Conservation (phyloP, 2,888 invertebrate species). For the Smittia aterrima region DNA sequence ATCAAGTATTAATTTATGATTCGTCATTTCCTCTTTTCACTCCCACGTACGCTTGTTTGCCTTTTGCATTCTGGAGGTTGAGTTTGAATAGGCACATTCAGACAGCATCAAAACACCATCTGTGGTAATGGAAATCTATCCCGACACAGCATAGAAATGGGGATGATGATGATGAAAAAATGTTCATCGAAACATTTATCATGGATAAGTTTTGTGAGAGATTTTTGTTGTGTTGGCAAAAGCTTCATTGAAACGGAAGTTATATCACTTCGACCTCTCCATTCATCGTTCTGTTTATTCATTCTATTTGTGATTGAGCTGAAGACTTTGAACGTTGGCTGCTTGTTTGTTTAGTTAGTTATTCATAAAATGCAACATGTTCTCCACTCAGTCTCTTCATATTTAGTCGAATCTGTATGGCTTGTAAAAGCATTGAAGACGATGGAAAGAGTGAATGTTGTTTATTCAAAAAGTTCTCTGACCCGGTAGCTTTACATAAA, state of each 20-base stretch:
- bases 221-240: not conserved
- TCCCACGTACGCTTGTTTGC: not conserved
- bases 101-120: not conserved
- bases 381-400: not conserved
- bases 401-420: no score
- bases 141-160: not conserved
- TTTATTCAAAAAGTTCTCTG: no score
- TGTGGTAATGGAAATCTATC: not conserved
- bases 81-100: no score
- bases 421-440: no score
- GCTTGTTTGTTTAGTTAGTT: not conserved
- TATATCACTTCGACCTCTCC: not conserved
- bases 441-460: no score
- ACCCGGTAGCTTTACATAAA: no score
- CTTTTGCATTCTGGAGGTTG: not conserved
- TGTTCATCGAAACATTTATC: conserved; percentile 8
- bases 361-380: conserved; percentile 18
- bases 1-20: conserved; percentile 25
- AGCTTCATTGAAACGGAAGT: not conserved
- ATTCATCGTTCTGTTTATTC: conserved; percentile 5
- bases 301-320: not conserved
- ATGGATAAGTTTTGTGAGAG: not conserved
- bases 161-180: not conserved
- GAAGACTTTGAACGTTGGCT: not conserved
- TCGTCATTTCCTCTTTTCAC: not conserved